Evolutionary conservation across 2,888 invertebrate species (phyloP), one percentile per base, ranked within the genome.

Genomic region (Rotaria socialis): DNA sequence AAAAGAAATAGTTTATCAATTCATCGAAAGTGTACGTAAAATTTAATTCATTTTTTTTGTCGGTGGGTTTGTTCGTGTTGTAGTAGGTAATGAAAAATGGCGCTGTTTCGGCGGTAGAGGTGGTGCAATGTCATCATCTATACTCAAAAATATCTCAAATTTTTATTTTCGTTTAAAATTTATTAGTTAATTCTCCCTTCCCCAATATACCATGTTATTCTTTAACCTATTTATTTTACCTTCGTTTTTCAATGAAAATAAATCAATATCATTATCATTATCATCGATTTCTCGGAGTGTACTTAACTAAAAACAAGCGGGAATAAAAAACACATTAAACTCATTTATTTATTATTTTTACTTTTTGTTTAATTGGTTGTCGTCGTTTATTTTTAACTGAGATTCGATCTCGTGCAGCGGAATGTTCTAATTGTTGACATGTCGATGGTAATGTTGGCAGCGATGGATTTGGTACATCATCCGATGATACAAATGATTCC

Each of bases 231-330:
- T 22, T 22, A 22, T 55, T 27, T 67, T 67, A 67, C 67, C 67
- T 27, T 67, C 67, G 3, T 6, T 67, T 67, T 67, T 67, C 6
- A 47, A 43, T 47, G 47, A 24, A 80, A 80, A 80, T 47, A 80
- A 80, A 80, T 80, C 80, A 1, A n/a, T 10, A 16, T 80, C 80
- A n/a, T 47, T 10, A 16, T 80, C 80, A n/a, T 47, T 47, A n/a
- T 80, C 80, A 80, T 80, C 80, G 22, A 24, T 43, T 80, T 80
- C 80, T 47, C 80, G 47, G n/a, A 80, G 80, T 80, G 80, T 80
- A 80, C 80, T 80, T 7, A 80, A 80, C 80, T 80, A 80, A 80
- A 80, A 24, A 10, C 1, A 24, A 80, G 8, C 24, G 8, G 24
- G 50, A 1, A 50, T 50, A 14, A 11, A 50, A 50, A 50, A 50